phyloP scores from a whole-genome alignment of 2,113 vertebrate species.

The Malurus alboscapulatus region DNA sequence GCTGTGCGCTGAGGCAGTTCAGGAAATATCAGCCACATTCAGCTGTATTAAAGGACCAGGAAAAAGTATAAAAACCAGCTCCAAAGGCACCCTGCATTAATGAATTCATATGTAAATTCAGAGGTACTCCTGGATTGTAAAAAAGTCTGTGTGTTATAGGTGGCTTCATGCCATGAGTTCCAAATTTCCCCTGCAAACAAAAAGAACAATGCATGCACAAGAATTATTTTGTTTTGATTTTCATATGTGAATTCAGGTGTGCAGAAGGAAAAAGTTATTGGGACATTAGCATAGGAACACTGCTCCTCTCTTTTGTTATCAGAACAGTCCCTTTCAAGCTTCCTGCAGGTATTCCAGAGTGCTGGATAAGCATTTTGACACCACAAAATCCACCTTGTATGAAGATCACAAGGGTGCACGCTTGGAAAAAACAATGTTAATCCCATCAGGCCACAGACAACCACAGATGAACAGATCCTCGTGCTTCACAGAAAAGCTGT shows the following conservation, averaged over 20 bases:
- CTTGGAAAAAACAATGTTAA: neutral
- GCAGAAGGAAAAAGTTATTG: neutral
- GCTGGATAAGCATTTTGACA: neutral
- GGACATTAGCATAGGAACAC: neutral
- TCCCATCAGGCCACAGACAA: neutral
- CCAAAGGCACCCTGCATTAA: neutral
- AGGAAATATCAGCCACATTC: neutral
- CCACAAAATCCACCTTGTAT: fast-evolving
- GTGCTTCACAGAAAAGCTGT: neutral
- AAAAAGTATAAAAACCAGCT: neutral
- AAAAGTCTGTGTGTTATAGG: neutral
- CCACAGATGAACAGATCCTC: neutral
- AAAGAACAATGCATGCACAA: neutral
- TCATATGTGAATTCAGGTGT: neutral
- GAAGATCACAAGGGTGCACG: neutral
- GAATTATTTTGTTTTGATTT: neutral
- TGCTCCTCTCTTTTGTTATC: neutral
- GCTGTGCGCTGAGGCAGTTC: fast-evolving
- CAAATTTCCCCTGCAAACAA: neutral
- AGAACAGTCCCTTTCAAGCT: neutral
- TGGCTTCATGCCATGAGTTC: neutral
- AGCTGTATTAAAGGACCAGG: neutral
- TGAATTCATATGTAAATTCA: neutral
- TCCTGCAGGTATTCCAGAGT: neutral
- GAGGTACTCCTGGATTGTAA: neutral